Conservation (phyloP, 2,797 vertebrate species). For the Mionectes olivaceus region DNA sequence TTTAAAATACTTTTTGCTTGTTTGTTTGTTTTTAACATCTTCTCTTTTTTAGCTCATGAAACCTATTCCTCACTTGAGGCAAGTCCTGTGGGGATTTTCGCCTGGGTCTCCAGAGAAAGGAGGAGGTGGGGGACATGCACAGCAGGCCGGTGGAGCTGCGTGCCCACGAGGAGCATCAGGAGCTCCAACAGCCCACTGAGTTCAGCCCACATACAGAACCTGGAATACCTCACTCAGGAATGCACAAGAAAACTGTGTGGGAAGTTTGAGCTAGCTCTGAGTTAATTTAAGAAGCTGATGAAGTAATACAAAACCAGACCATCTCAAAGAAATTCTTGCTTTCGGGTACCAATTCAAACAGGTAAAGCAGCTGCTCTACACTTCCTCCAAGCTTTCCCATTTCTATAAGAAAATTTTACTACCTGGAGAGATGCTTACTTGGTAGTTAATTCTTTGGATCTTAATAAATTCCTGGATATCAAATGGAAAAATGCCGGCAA, state of each 20-base stretch:
- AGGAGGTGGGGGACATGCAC: neutral
- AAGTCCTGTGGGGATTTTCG: neutral
- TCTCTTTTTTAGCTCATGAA: neutral
- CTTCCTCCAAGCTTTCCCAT: neutral
- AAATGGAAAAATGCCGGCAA: neutral
- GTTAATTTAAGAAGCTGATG: neutral
- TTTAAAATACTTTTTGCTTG: neutral
- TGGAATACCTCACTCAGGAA: neutral
- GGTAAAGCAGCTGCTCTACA: conserved; percentile 5
- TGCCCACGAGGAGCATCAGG: neutral
- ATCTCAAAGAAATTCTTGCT: neutral
- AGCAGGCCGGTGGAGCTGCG: fast-evolving
- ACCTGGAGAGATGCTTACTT: conserved; percentile 4
- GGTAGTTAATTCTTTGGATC: neutral
- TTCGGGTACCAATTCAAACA: conserved; percentile 33
- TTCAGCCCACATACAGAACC: neutral
- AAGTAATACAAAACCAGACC: neutral
- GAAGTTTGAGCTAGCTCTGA: neutral
- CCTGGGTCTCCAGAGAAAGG: neutral
- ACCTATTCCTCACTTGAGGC: neutral
- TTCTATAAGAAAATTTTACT: neutral
- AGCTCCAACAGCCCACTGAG: neutral
- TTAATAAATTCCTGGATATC: neutral
- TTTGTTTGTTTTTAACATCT: neutral
- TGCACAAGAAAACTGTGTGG: fast-evolving